phyloP scores from a whole-genome alignment of 2,797 vertebrate species.

The Acanthiza pusilla region DNA sequence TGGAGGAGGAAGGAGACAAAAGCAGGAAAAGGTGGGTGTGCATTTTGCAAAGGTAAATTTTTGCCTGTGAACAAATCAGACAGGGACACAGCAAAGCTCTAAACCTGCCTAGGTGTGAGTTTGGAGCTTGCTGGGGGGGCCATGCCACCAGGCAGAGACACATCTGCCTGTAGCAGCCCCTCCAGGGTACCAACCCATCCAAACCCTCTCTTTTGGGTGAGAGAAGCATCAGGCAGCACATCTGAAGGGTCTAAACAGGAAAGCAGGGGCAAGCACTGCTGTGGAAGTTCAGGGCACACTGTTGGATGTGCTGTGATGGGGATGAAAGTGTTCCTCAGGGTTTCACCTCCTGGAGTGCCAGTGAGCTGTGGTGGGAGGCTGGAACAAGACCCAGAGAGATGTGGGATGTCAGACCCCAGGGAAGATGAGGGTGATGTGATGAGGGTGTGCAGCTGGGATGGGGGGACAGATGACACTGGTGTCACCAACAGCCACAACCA shows the following conservation, averaged over 20 bases:
- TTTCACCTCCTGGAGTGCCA: not conserved
- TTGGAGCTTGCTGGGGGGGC: not conserved
- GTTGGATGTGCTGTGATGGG: accelerated
- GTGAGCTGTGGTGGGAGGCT: not conserved
- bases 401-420: not conserved
- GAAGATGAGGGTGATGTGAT: not conserved
- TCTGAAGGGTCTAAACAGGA: not conserved
- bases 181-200: not conserved
- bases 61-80: not conserved
- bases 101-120: not conserved
- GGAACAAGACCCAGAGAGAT: not conserved
- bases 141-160: not conserved
- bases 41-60: not conserved
- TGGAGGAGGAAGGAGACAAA: not conserved
- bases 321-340: not conserved
- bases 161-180: accelerated
- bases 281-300: not conserved
- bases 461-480: not conserved
- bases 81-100: not conserved
- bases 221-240: not conserved
- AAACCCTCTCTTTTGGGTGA: accelerated
- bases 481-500: not conserved
- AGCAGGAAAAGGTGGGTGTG: not conserved
- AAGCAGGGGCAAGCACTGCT: not conserved
- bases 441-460: accelerated